A percentile compares a stretch with the other conserved stretches of the same genome.
Conservation (phyloP, 1,140 invertebrate genomes). For the Anoplophora glabripennis region DNA sequence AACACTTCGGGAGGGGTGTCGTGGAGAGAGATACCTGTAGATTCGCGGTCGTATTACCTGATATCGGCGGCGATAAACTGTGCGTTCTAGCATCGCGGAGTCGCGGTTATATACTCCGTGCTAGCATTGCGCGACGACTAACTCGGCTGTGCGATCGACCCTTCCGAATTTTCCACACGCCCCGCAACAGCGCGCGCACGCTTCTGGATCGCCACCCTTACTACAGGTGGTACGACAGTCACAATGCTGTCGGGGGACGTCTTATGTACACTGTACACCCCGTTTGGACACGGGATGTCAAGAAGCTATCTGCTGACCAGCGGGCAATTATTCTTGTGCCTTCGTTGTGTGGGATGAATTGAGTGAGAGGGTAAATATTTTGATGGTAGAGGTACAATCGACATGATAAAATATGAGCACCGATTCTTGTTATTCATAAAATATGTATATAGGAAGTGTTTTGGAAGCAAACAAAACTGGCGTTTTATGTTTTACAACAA, state of each 20-base stretch:
- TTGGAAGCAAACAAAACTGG: no score
- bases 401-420: no score
- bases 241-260: slow-evolving; percentile 10
- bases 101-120: slow-evolving; percentile 43
- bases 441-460: no score
- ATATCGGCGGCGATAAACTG: slow-evolving; percentile 20
- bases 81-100: slow-evolving; percentile 32
- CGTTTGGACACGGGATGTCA: slow-evolving; percentile 18
- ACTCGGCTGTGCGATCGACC: slow-evolving; percentile 42
- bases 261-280: slow-evolving; percentile 5
- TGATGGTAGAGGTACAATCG: no score
- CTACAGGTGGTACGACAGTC: slow-evolving; percentile 41
- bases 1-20: not conserved
- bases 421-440: no score
- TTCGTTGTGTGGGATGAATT: no score
- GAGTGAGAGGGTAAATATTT: no score
- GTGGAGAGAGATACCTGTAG: slow-evolving; percentile 4
- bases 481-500: no score
- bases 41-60: slow-evolving; percentile 1
- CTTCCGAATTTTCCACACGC: slow-evolving; percentile 31
- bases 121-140: slow-evolving; percentile 42
- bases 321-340: no score
- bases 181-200: slow-evolving; percentile 33
- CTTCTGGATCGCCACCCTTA: slow-evolving; percentile 10
- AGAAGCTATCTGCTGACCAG: slow-evolving; percentile 8